phyloP scores from a whole-genome alignment of 2,113 vertebrate species.

The Pedetes capensis region DNA sequence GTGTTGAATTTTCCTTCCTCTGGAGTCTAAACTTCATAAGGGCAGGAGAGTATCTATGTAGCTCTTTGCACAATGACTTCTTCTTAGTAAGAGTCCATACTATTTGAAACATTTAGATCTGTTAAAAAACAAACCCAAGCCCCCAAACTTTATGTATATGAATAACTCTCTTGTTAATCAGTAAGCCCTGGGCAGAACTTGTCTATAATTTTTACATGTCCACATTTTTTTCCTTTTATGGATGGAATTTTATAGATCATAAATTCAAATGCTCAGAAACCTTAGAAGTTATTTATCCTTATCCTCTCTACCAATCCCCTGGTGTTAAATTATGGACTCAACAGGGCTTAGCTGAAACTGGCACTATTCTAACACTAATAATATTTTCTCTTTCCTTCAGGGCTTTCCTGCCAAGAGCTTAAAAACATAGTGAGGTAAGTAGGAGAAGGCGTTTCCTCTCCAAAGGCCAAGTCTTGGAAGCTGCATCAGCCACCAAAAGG shows the following conservation, averaged over 20 bases:
- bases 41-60: neutral
- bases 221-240: constrained; percentile 48
- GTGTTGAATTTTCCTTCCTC: neutral
- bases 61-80: neutral
- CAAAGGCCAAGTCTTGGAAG: neutral
- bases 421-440: neutral
- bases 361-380: constrained; percentile 57
- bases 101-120: neutral
- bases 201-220: neutral
- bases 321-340: constrained; percentile 11
- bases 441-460: constrained; percentile 2
- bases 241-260: constrained; percentile 35
- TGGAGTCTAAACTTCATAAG: neutral
- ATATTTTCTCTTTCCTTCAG: constrained; percentile 23
- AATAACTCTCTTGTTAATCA: neutral
- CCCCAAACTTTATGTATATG: neutral
- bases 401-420: constrained; percentile 32
- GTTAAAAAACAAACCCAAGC: neutral
- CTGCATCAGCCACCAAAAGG: neutral
- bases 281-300: constrained; percentile 40
- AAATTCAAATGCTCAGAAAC: constrained; percentile 47
- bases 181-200: neutral
- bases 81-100: neutral
- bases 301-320: neutral
- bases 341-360: constrained; percentile 18